phyloP scores from a whole-genome alignment of 2,888 invertebrate species.

The Clepsis dumicolana region DNA sequence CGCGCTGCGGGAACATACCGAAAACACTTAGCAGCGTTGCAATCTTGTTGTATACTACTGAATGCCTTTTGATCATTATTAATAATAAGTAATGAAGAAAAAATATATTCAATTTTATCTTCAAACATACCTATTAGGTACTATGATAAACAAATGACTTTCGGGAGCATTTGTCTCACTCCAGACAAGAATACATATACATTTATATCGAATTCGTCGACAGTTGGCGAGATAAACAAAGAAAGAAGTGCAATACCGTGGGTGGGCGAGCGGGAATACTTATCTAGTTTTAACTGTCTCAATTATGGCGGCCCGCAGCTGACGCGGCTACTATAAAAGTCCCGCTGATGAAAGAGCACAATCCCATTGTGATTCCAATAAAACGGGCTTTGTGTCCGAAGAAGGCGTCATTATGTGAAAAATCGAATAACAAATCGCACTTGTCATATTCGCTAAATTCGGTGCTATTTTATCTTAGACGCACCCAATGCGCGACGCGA shows the following conservation, averaged over 20 bases:
- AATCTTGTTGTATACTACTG: not conserved
- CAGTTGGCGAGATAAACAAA: slow-evolving; percentile 43
- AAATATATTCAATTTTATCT: not conserved
- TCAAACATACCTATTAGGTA: not conserved
- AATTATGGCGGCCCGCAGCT: slow-evolving; percentile 78
- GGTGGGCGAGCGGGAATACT: slow-evolving; percentile 52
- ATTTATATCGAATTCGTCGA: not conserved
- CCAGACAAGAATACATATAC: not conserved
- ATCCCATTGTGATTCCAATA: slow-evolving; percentile 81
- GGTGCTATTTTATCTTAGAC: slow-evolving; percentile 65
- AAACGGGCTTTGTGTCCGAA: slow-evolving; percentile 80
- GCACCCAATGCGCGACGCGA: slow-evolving; percentile 48
- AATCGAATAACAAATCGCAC: slow-evolving; percentile 80
- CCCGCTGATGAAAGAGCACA: slow-evolving; percentile 81
- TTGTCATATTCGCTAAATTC: slow-evolving; percentile 75
- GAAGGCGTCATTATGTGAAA: slow-evolving; percentile 78
- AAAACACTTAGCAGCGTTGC: not conserved
- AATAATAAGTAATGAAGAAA: not conserved
- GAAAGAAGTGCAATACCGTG: slow-evolving; percentile 55
- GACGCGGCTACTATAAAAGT: slow-evolving; percentile 80
- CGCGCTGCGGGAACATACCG: not conserved
- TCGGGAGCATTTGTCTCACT: not conserved
- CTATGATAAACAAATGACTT: not conserved
- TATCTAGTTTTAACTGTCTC: slow-evolving; percentile 72
- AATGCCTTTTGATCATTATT: too few relatives aligned